Evolutionary conservation across 2,113 vertebrate species (phyloP), one percentile per base, ranked within the genome.

Genomic region (Gambusia affinis): DNA sequence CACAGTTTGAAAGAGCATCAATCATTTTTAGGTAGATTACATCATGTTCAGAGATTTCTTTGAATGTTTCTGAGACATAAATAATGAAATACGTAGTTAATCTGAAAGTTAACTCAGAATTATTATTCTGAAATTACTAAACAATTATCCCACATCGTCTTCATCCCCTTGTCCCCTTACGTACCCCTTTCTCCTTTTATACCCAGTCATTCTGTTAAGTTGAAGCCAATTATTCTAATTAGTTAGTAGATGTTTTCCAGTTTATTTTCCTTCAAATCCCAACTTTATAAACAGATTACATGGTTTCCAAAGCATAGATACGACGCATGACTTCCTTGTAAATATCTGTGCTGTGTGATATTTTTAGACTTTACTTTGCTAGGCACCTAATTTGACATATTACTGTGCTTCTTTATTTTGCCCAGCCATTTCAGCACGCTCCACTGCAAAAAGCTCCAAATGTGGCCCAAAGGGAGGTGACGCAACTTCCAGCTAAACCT

Each of bases 401-500:
- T 57, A 57, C 51, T 57, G 22, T n/a, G 51, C 15, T 31, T 30
- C 37, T 60, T 15, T 63, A 47, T 69, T 42, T 11, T 65, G 27
- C 51, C 0, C 12, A 61, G 57, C 35, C 24, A 8, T 35, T 61
- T 68, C 31, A 37, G 51, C 33, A 72, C 64, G 29, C 60, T n/a
- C 67, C n/a, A n/a, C 70, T 27, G 51, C 30, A 24, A 31, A 64
- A 35, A 17, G 44, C 39, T 31, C 64, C 75, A 69, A 64, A 60
- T 28, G 44, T 33, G 64, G 57, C 70, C 54, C 39, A 30, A 44
- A 64, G 29, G 64, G 17, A 14, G 15, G 28, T 68, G 76, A 83
- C 31, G 67, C 33, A 80, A 77, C 60, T 60, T 64, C 19, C 67
- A 62, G 74, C 42, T 72, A 17, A 27, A 75, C 29, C 31, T 57